Base-by-base conservation (phyloP, 1,140 invertebrate genomes). In the Aplysia californica region DNA sequence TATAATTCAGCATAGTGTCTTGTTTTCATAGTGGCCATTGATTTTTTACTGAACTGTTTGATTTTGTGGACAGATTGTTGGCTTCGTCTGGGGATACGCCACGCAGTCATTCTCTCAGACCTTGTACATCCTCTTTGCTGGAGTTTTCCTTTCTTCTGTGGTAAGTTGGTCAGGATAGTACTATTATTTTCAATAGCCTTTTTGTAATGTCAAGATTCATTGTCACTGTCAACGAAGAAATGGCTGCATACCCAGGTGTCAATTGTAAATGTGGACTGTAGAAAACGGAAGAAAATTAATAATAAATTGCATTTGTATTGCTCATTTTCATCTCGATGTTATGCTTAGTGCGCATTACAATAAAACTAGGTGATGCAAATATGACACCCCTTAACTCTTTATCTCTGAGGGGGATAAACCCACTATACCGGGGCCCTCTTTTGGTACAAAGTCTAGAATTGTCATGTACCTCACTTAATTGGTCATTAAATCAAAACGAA, bases 21-120 rank as follows among this genome's bases (percentile, higher is more conserved):
- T n/a, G n/a, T n/a, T n/a, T n/a, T n/a, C n/a, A n/a, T n/a, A n/a
- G n/a, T n/a, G n/a, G n/a, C n/a, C n/a, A n/a, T n/a, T n/a, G n/a
- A n/a, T n/a, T n/a, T n/a, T n/a, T n/a, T n/a, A n/a, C n/a, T n/a
- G n/a, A n/a, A n/a, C n/a, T n/a, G n/a, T n/a, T n/a, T n/a, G n/a
- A n/a, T n/a, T n/a, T n/a, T n/a, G n/a, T n/a, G n/a, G n/a, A n/a
- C 82, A 94, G 93, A 92, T 94, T 75, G 94, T 97, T 72, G 96
- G 97, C 29, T 92, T 98, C 36, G 90, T 95, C 61, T 96, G 95
- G 94, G 97, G 97, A n/a, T 97, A 96, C 76, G 92, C 95, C 29
- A 96, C 97, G 84, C 96, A 98, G 90, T 95, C 97, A 89, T 98
- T 98, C 87, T 98, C 96, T 0, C 95, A 97, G 88, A 97, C 96